Evolutionary conservation across 1,140 invertebrate species (phyloP), one percentile per base, ranked within the genome.

Genomic region (Nixonia krombeini): DNA sequence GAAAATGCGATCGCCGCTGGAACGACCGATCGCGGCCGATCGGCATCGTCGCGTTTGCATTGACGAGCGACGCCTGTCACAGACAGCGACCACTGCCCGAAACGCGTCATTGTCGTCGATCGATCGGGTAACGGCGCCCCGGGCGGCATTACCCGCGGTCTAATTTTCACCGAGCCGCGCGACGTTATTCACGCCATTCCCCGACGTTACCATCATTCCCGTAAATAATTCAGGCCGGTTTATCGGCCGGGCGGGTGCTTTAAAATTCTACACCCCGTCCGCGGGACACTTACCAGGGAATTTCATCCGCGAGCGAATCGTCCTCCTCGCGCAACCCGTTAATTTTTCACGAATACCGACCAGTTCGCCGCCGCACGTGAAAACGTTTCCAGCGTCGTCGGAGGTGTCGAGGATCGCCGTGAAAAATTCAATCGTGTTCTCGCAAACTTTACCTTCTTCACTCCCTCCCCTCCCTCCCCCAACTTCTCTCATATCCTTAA

Each of bases 191-290:
- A n/a, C n/a, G n/a, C n/a, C n/a, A n/a, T n/a, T n/a, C n/a, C n/a
- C n/a, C n/a, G n/a, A n/a, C n/a, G n/a, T n/a, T n/a, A n/a, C n/a
- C n/a, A n/a, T n/a, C n/a, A n/a, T n/a, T n/a, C n/a, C n/a, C n/a
- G n/a, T n/a, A 9, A 26, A 26, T 26, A 26, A 26, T 26, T 26
- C 25, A 26, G 25, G 4, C 4, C 25, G 25, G 25, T 26, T 26
- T 26, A 26, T 26, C 9, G 25, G 4, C 4, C 4, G 25, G 25
- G 9, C 9, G 25, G 4, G 4, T 9, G 33, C 49, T 68, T 68
- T 50, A 68, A 37, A 44, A 53, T 62, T 57, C 57, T 61, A 62
- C 29, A 40, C 26, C 12, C 38, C 13, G 33, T 21, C 28, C n/a
- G 29, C 25, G 25, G 25, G 4, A 5, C 9, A 26, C 25, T 26